Percentiles rank a stretch among this genome's conserved stretches.
Evolutionary conservation across 37 sponge, comb jelly and placozoan species (phyloP).

Genomic region (Hormiphora californensis): DNA sequence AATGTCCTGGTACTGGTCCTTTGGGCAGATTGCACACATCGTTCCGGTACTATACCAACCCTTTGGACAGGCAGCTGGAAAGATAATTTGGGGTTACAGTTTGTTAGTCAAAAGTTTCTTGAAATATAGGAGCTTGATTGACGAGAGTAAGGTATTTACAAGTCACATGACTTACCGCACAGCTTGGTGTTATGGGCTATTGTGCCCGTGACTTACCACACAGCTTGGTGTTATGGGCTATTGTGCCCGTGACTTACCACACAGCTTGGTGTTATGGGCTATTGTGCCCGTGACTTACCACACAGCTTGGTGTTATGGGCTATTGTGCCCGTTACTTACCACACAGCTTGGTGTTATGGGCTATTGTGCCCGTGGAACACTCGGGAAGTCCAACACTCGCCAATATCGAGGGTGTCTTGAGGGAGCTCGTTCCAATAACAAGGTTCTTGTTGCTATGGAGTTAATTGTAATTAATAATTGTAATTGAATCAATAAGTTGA

Average conservation of each 20-base stretch:
- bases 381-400: not conserved
- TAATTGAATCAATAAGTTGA: too few species aligned
- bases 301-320: too few species aligned
- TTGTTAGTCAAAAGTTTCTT: not conserved
- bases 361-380: not conserved
- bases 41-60: slow-evolving; percentile 22
- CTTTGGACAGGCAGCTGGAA: slow-evolving; percentile 8
- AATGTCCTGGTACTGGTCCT: not conserved
- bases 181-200: too few species aligned
- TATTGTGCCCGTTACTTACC: too few species aligned
- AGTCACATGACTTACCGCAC: too few species aligned
- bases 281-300: too few species aligned
- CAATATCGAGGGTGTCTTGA: not conserved
- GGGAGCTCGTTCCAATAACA: not conserved
- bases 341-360: not conserved
- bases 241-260: too few species aligned
- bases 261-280: too few species aligned
- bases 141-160: too few species aligned
- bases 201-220: too few species aligned
- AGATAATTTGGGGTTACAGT: not conserved
- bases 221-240: too few species aligned
- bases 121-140: too few species aligned
- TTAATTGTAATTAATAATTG: not conserved
- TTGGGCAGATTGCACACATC: not conserved
- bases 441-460: not conserved